Evolutionary conservation across 2,113 vertebrate species (phyloP), one percentile per base, ranked within the genome.

Genomic region (Dromiciops gliroides): DNA sequence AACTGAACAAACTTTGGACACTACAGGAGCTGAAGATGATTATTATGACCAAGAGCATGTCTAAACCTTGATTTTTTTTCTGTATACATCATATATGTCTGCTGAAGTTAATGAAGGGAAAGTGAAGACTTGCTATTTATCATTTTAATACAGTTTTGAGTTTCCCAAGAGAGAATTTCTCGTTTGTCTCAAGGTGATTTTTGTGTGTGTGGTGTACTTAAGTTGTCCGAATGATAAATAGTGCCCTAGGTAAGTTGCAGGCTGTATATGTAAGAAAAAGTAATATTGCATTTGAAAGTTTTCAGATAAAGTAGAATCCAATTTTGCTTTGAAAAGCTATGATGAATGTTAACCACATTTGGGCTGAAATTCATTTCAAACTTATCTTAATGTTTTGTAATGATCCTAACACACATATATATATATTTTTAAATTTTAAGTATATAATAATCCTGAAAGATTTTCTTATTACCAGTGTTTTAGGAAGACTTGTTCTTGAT

Each of bases 161-260:
- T 95, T 98, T 98, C 97, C 95, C 97, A 97, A 94, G 98, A 98
- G 97, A 97, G 95, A 98, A 96, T 97, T 98, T 98, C 95, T 98
- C 51, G 49, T 98, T 98, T 98, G 97, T 98, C 97, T 98, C 98
- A 98, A 98, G 98, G 97, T 98, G 98, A 97, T 98, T 89, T 48
- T 98, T 97, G 93, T 89, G 93, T 89, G 49, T 92, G 48, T 51
- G 83, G 93, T 97, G 60, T 98, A 97, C 96, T 98, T 98, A 98
- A 98, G 98, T 98, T 98, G 98, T 98, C 98, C 97, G 98, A 98
- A 98, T 98, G 97, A 98, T 98, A 98, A 98, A 98, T 98, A 98
- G 97, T 97, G 97, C 96, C 96, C 94, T 97, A 95, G 91, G 97
- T 98, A 97, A 98, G 98, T 98, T 98, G 75, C 96, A 97, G 94